Evolutionary conservation across 2,888 invertebrate genomes (phyloP), one percentile per base, ranked within the genome.

Genomic region (Geotrupes spiniger): DNA sequence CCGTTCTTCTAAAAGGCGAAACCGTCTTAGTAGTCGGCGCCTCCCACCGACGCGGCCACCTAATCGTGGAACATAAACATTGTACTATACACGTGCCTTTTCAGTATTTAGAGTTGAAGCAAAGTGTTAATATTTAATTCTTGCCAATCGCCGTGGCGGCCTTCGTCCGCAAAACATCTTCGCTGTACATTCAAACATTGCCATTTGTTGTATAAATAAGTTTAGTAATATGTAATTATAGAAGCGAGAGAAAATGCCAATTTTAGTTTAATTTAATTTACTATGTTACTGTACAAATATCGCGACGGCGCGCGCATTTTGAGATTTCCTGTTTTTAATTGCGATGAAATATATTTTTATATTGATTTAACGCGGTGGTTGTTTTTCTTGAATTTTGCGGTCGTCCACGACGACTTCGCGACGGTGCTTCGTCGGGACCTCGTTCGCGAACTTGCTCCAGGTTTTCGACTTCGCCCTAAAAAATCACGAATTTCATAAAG

Each of bases 21-120:
- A 79, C 85, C 40, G 94, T 96, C 56, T 79, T 89, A 48, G 94
- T 92, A 41, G 82, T 93, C 31, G 93, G 94, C 53, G 89, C 92
- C 38, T 92, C 94, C 29, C 80, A 84, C 43, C 82, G 87, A 48
- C 82, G 92, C 60, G 95, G 95, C 0, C 92, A 90, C 75, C 80
- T 95, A 59, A 79, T 91, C 60, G 92, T 95, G 56, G 92, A 92
- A 75, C 84, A 87, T 70, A 85, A 85, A 61, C 70, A 73, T 59
- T 70, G 68, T 61, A 86, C 82, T 56, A 78, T 86, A 50, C 87
- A 89, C 66, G 88, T 91, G 57, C 90, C 91, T 48, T 89, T 87
- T 72, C 89, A 89, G 72, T 89, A 84, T 70, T 80, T 90, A 76
- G 89, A 89, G 71, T 76, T 91, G 54, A 82, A 82, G 67, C 78